Conservation (phyloP, 2,888 invertebrate species). For the Coremacera marginata region DNA sequence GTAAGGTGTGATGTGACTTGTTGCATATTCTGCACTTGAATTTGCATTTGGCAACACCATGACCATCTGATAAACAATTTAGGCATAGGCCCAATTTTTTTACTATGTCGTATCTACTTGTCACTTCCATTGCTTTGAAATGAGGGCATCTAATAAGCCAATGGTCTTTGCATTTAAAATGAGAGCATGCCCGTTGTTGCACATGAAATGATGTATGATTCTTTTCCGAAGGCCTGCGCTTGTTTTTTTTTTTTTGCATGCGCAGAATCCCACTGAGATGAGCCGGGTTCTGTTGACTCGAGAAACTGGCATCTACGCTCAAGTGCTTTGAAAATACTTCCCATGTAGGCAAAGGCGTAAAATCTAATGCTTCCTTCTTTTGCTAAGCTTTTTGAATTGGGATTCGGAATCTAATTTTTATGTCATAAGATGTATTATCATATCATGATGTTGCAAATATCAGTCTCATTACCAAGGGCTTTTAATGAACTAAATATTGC, state of each 20-base stretch:
- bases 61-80: conserved; percentile 29
- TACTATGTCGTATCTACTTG: conserved; percentile 12
- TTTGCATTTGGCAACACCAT: conserved; percentile 23
- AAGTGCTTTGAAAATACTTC: no score
- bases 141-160: background rate
- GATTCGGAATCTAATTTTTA: no score
- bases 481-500: conserved; percentile 37
- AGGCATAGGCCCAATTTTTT: conserved; percentile 35
- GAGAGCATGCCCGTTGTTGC: background rate
- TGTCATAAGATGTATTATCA: background rate
- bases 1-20: conserved; percentile 25
- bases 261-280: background rate
- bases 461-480: conserved; percentile 1
- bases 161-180: background rate
- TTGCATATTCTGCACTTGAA: conserved; percentile 26
- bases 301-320: no score
- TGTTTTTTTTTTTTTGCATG: background rate
- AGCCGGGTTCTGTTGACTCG: background rate
- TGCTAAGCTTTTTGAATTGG: no score
- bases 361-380: no score
- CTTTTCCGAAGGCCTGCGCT: background rate
- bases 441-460: conserved; percentile 12
- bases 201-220: background rate
- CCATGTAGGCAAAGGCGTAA: no score
- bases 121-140: conserved; percentile 7